Conservation (phyloP, 1,140 invertebrate genomes). For the Periplaneta americana region DNA sequence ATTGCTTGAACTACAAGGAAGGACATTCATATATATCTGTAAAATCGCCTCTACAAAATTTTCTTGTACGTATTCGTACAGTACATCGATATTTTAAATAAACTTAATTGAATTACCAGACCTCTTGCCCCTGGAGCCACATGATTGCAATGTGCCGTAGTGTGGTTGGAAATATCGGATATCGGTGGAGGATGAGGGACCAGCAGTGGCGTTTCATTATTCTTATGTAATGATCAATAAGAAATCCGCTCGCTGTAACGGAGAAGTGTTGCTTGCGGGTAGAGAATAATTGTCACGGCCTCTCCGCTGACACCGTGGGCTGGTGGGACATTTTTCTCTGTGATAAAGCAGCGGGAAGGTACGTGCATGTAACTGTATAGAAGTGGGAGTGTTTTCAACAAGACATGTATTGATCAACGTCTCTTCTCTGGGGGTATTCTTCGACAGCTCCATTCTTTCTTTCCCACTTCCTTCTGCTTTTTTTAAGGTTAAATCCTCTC, state of each 20-base stretch:
- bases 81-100: no score
- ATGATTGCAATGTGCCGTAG: no score
- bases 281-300: neutral
- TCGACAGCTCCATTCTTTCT: neutral
- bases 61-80: no score
- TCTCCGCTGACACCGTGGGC: neutral
- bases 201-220: neutral
- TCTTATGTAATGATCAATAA: neutral
- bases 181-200: neutral
- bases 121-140: no score
- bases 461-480: neutral
- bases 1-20: no score
- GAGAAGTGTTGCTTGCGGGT: neutral
- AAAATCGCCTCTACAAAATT: no score
- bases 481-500: neutral
- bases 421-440: neutral
- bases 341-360: neutral
- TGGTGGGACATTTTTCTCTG: neutral
- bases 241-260: neutral
- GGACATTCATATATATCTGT: no score
- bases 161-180: no score
- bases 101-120: no score
- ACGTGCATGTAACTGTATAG: neutral
- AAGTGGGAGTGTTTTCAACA: neutral
- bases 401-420: neutral